These are phyloP conservation scores for Rhinolophus sinicus DNA, from an alignment of 2,113 vertebrate genomes.

Conservation along the genomic window DNA sequence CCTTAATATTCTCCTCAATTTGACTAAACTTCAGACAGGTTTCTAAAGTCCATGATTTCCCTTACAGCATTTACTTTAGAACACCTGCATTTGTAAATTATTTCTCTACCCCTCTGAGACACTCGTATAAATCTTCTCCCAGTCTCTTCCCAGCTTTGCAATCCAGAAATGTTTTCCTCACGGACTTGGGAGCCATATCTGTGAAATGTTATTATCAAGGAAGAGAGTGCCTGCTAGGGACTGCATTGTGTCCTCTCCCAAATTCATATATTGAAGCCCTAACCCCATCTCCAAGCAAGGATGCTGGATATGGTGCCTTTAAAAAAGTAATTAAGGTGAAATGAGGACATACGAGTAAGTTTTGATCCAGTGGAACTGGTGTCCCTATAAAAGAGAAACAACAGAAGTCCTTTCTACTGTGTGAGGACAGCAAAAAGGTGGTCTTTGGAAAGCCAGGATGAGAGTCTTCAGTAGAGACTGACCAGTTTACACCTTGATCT, in stretches of 20 bases:
- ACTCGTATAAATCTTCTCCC: background rate
- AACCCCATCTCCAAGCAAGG: no score
- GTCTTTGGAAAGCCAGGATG: background rate
- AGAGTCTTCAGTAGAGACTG: background rate
- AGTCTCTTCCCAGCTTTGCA: background rate
- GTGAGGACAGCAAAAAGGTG: background rate
- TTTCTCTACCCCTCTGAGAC: background rate
- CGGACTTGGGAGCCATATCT: background rate
- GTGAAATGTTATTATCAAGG: background rate
- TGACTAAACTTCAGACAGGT: background rate
- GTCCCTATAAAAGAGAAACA: background rate
- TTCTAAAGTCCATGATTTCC: background rate
- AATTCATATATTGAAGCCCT: background rate
- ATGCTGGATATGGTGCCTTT: background rate
- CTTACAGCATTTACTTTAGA: slow-evolving; percentile 30
- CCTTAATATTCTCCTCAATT: background rate
- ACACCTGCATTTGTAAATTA: background rate
- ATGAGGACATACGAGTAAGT: background rate
- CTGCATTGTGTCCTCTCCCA: background rate
- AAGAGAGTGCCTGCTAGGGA: background rate
- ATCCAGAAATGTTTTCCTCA: background rate
- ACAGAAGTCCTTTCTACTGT: background rate
- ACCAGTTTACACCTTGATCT: background rate
- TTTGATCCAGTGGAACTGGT: background rate
- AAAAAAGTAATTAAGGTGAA: background rate